Conservation (phyloP, 1,140 invertebrate species). For the Papilio aristodemus region DNA sequence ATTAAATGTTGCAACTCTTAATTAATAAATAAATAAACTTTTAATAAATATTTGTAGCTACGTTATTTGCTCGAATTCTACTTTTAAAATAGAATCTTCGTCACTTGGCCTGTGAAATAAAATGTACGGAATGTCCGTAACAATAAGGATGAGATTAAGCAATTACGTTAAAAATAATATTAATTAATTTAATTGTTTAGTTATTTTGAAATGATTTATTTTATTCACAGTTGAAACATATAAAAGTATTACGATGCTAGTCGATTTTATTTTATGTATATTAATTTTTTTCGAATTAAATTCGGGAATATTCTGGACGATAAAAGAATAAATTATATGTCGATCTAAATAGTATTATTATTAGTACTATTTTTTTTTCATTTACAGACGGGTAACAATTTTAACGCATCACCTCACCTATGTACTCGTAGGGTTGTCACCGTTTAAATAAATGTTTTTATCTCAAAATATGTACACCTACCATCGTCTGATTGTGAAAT, state of each 20-base stretch:
- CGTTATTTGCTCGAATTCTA: slow-evolving; percentile 23
- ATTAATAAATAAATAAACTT: no score
- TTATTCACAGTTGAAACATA: slow-evolving; percentile 40
- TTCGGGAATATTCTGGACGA: background rate
- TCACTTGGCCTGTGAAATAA: slow-evolving; percentile 61
- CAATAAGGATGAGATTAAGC: slow-evolving; percentile 40
- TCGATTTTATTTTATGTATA: slow-evolving; percentile 52
- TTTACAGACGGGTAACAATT: no score
- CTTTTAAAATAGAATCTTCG: slow-evolving; percentile 69
- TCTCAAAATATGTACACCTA: no score
- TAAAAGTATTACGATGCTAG: slow-evolving; percentile 76
- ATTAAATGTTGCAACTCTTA: no score
- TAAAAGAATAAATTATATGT: background rate
- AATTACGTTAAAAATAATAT: slow-evolving; percentile 14
- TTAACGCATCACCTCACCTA: slow-evolving; percentile 35
- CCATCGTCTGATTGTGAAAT: background rate
- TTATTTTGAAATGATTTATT: slow-evolving; percentile 46
- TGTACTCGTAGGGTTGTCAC: background rate
- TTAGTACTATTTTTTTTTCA: no score
- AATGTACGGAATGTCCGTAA: slow-evolving; percentile 40
- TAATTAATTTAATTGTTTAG: background rate
- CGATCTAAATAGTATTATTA: no score
- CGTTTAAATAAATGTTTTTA: background rate
- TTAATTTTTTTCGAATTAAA: slow-evolving; percentile 4
- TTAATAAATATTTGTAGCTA: no score